phyloP scores from a whole-genome alignment of 2,888 invertebrate genomes.

The Acheta domesticus region DNA sequence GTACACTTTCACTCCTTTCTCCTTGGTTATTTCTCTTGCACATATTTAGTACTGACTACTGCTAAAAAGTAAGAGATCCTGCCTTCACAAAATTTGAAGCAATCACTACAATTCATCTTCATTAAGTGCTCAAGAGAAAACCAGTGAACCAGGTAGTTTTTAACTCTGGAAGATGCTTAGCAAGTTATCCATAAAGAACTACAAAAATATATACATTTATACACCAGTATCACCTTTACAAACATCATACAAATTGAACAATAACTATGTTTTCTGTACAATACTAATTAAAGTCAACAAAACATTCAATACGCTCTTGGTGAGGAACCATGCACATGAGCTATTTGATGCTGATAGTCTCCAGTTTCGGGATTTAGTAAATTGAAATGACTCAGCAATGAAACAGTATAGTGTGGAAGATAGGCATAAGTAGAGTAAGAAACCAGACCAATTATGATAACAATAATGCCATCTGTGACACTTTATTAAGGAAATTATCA shows the following conservation, averaged over 20 bases:
- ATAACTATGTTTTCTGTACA: background rate
- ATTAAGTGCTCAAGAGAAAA: too few species aligned
- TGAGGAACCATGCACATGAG: background rate
- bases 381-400: constrained; percentile 30
- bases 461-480: constrained; percentile 50
- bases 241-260: background rate
- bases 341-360: background rate
- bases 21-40: too few species aligned
- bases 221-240: background rate
- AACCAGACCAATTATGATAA: constrained; percentile 51
- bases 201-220: constrained; percentile 18
- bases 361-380: constrained; percentile 27
- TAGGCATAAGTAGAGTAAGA: constrained; percentile 57
- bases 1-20: too few species aligned
- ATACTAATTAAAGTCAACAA: background rate
- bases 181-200: background rate
- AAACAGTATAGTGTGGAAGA: constrained; percentile 54
- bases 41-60: too few species aligned
- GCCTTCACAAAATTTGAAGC: too few species aligned
- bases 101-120: too few species aligned
- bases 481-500: constrained; percentile 32
- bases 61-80: too few species aligned
- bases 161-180: background rate
- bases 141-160: too few species aligned
- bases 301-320: background rate